Conservation (phyloP, 2,888 invertebrate species). For the Argyresthia goedartella region DNA sequence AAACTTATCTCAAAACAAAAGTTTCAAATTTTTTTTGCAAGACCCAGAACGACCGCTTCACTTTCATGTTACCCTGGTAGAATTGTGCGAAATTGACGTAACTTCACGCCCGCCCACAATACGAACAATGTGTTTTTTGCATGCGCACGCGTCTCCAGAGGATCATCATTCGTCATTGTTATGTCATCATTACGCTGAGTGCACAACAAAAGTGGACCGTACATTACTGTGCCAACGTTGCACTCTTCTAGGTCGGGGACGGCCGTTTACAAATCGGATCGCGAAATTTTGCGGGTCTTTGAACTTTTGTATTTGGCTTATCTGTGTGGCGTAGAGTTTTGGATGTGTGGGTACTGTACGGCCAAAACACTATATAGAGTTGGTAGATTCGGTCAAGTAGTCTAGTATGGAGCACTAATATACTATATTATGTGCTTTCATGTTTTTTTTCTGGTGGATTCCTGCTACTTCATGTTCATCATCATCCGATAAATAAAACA, state of each 20-base stretch:
- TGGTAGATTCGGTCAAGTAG: not conserved
- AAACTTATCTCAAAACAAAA: not conserved
- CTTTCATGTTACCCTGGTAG: constrained; percentile 42
- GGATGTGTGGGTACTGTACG: not conserved
- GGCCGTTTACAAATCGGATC: constrained; percentile 33
- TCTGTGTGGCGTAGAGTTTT: constrained; percentile 5
- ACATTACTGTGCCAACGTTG: constrained; percentile 28
- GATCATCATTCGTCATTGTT: constrained; percentile 44
- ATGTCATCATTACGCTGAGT: constrained; percentile 51
- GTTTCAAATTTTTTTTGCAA: not conserved
- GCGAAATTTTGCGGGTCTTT: constrained; percentile 26
- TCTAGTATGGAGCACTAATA: too few species aligned
- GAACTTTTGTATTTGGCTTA: constrained; percentile 9
- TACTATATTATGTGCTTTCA: too few species aligned
- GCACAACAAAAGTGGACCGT: constrained; percentile 49
- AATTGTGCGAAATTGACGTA: constrained; percentile 68
- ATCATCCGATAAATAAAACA: not conserved
- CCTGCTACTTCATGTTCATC: too few species aligned
- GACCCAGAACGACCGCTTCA: constrained; percentile 20
- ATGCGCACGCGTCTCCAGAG: constrained; percentile 41
- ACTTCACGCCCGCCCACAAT: constrained; percentile 43
- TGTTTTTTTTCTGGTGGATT: too few species aligned
- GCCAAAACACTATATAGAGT: not conserved
- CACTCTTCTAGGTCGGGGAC: constrained; percentile 56
- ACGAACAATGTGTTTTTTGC: constrained; percentile 30